phyloP scores from a whole-genome alignment of 2,888 invertebrate genomes.

The Coronaproctus castanopsis region DNA sequence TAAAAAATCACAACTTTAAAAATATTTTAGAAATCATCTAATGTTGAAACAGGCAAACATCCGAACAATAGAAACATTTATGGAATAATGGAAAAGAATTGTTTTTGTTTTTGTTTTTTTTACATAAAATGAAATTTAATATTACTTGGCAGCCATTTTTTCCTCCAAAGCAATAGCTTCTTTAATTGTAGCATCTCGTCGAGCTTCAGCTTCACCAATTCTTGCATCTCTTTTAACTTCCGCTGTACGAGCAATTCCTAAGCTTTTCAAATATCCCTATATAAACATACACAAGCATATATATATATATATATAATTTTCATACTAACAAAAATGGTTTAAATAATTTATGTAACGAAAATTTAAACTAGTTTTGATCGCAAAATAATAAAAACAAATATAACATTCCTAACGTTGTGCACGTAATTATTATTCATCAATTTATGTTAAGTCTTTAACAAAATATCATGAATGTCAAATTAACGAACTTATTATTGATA shows the following conservation, averaged over 20 bases:
- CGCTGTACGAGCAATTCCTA: constrained; percentile 86
- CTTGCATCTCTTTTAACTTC: constrained; percentile 89
- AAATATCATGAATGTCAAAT: too few species aligned
- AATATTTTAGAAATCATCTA: too few species aligned
- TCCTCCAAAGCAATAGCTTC: constrained; percentile 94
- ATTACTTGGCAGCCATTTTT: constrained; percentile 64
- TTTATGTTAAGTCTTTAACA: too few species aligned
- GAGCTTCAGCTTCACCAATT: constrained; percentile 91
- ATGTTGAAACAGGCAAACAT: too few species aligned
- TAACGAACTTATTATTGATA: too few species aligned
- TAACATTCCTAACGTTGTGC: background rate
- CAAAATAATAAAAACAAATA: constrained; percentile 2
- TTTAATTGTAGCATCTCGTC: constrained; percentile 74
- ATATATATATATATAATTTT: constrained; percentile 2
- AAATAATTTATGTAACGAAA: too few species aligned
- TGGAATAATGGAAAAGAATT: too few species aligned
- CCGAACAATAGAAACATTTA: too few species aligned
- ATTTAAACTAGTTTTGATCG: constrained; percentile 1
- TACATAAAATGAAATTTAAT: background rate
- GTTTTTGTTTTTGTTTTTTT: too few species aligned
- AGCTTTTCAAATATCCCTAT: constrained; percentile 71
- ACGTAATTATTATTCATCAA: too few species aligned
- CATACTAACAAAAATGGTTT: constrained; percentile 5
- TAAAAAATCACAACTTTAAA: too few species aligned
- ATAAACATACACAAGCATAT: constrained; percentile 1